Evolutionary conservation across 2,888 invertebrate genomes (phyloP).

Genomic region (Erannis defoliaria): DNA sequence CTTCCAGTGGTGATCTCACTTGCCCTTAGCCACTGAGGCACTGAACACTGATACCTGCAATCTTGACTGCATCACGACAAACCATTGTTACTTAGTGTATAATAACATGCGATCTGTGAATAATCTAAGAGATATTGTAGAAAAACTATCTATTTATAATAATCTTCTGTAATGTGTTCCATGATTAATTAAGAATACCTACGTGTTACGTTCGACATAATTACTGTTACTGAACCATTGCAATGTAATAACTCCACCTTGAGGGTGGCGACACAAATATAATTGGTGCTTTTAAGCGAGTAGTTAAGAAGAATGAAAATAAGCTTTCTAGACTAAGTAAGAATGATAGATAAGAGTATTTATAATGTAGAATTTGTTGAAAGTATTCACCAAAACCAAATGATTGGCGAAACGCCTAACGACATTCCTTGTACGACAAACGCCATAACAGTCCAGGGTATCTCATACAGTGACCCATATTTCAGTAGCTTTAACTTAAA

Average conservation of each 20-base stretch:
- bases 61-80: conserved; percentile 87
- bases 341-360: conserved; percentile 87
- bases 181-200: conserved; percentile 85
- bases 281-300: conserved; percentile 87
- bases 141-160: conserved; percentile 88
- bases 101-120: conserved; percentile 91
- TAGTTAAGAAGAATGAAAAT: conserved; percentile 85
- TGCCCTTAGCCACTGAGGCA: conserved; percentile 83
- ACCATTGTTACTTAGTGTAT: conserved; percentile 88
- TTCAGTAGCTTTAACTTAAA: conserved; percentile 88
- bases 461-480: conserved; percentile 87
- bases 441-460: conserved; percentile 88
- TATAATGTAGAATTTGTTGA: conserved; percentile 86
- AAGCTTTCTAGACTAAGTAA: conserved; percentile 86
- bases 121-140: conserved; percentile 87
- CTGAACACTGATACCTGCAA: conserved; percentile 88
- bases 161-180: conserved; percentile 89
- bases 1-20: conserved; percentile 86
- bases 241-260: conserved; percentile 88
- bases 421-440: conserved; percentile 87
- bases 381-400: conserved; percentile 87
- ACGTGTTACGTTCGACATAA: conserved; percentile 85
- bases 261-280: conserved; percentile 87
- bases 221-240: conserved; percentile 88
- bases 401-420: conserved; percentile 86